These are phyloP conservation scores for Harlomillsia oculata DNA, from an alignment of 1,140 invertebrate species.

Conservation along the genomic window DNA sequence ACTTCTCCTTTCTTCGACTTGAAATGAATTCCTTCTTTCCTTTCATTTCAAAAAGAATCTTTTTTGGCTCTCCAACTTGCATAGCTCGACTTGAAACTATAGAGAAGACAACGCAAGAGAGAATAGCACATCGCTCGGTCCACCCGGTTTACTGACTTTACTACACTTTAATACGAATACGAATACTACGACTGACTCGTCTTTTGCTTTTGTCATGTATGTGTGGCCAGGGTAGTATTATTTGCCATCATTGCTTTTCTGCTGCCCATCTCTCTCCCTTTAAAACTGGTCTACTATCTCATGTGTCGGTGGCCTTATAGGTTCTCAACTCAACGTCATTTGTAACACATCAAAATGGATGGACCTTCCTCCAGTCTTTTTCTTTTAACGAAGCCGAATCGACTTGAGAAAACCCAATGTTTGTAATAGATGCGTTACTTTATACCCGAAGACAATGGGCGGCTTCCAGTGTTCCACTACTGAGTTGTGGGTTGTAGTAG, in stretches of 20 bases:
- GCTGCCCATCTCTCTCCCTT: not conserved
- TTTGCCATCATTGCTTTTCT: too few relatives aligned
- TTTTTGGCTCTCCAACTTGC: too few relatives aligned
- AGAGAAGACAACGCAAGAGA: not conserved
- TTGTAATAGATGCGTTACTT: constrained; percentile 7
- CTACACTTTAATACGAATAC: not conserved
- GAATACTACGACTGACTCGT: not conserved
- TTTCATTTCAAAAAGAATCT: not conserved
- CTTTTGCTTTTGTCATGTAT: not conserved
- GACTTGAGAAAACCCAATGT: too few relatives aligned
- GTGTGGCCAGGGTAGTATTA: too few relatives aligned
- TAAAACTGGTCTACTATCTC: constrained; percentile 10
- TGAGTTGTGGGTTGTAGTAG: too few relatives aligned
- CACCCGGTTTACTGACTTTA: not conserved
- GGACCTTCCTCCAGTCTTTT: too few relatives aligned
- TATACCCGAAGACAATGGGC: constrained; percentile 7
- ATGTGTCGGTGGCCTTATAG: too few relatives aligned
- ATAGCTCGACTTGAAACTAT: not conserved
- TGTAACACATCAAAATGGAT: too few relatives aligned
- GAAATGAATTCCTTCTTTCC: not conserved
- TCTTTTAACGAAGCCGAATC: too few relatives aligned
- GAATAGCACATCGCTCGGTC: too few relatives aligned
- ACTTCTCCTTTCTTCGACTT: not conserved
- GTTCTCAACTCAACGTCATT: too few relatives aligned
- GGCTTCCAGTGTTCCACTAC: constrained; percentile 16